These are phyloP conservation scores for Amiota mariae DNA, from an alignment of 2,888 invertebrate species.

Conservation along the genomic window DNA sequence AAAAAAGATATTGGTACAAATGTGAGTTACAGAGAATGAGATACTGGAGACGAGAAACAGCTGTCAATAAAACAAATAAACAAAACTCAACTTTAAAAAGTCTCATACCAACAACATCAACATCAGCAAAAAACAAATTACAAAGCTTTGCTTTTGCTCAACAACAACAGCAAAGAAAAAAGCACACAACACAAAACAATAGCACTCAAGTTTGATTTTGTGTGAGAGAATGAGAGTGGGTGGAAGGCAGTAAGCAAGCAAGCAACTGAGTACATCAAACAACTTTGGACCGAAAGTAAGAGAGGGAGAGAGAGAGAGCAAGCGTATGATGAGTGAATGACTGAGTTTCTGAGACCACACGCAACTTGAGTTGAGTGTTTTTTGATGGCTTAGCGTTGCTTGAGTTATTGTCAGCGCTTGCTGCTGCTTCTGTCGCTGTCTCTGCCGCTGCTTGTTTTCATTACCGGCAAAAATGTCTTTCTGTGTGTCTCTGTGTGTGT, in stretches of 20 bases:
- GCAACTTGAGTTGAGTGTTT: not conserved
- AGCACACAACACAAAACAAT: slow-evolving; percentile 13
- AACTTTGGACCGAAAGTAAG: too few relatives aligned
- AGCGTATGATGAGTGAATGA: too few relatives aligned
- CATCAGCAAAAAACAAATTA: not conserved
- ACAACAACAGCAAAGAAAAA: slow-evolving; percentile 21
- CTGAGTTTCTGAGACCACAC: too few relatives aligned
- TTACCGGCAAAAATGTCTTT: slow-evolving; percentile 1
- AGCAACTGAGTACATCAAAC: not conserved
- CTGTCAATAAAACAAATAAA: too few relatives aligned
- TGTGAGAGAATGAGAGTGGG: not conserved
- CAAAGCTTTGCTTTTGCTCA: slow-evolving; percentile 24
- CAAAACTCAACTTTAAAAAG: too few relatives aligned
- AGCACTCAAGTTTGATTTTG: slow-evolving; percentile 4
- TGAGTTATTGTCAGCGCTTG: not conserved
- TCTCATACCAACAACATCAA: too few relatives aligned
- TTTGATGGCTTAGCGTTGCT: not conserved
- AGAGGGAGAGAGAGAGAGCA: too few relatives aligned
- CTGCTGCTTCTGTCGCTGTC: slow-evolving; percentile 4
- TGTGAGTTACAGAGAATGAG: too few relatives aligned
- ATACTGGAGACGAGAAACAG: too few relatives aligned
- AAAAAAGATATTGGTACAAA: too few relatives aligned
- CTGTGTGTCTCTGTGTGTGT: slow-evolving; percentile 27
- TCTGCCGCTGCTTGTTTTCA: slow-evolving; percentile 20
- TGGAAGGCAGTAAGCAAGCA: not conserved